A percentile compares a stretch with the other conserved stretches of the same genome.
phyloP scores from a whole-genome alignment of 2,797 vertebrate genomes.

The Buphagus erythrorhynchus region DNA sequence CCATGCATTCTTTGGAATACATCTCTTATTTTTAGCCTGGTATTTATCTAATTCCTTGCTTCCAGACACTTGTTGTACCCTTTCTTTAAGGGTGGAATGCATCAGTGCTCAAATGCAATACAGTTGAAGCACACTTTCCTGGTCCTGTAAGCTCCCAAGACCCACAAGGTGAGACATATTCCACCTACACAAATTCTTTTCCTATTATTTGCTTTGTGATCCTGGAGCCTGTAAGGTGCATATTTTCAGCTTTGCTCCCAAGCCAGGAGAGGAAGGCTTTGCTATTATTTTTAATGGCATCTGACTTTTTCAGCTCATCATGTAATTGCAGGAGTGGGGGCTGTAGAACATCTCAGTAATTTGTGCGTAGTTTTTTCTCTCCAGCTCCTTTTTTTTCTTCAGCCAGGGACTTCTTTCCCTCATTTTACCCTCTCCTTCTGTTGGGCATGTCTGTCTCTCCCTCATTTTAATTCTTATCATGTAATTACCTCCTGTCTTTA shows the following conservation, averaged over 20 bases:
- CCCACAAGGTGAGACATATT: not conserved
- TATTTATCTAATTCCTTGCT: not conserved
- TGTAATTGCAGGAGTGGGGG: not conserved
- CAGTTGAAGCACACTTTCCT: constrained; percentile 19
- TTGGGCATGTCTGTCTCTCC: not conserved
- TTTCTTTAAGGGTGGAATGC: not conserved
- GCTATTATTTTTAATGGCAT: constrained; percentile 34
- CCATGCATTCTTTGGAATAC: not conserved
- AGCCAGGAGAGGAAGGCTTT: not conserved
- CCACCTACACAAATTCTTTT: constrained; percentile 26
- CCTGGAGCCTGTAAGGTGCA: not conserved
- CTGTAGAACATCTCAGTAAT: not conserved
- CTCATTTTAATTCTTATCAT: not conserved
- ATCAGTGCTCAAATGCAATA: constrained; percentile 5
- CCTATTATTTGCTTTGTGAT: constrained; percentile 31
- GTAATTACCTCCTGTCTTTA: not conserved
- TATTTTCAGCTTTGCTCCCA: constrained; percentile 23
- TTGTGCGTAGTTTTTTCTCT: not conserved
- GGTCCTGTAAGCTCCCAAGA: not conserved
- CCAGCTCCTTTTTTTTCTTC: not conserved
- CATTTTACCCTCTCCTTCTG: not conserved
- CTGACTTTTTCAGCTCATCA: constrained; percentile 13
- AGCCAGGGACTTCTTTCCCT: not conserved
- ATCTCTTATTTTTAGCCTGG: not conserved
- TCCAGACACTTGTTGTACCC: not conserved